Evolutionary conservation across 2,888 invertebrate species (phyloP), one percentile per base, ranked within the genome.

Genomic region (Chrysotoxum bicinctum): DNA sequence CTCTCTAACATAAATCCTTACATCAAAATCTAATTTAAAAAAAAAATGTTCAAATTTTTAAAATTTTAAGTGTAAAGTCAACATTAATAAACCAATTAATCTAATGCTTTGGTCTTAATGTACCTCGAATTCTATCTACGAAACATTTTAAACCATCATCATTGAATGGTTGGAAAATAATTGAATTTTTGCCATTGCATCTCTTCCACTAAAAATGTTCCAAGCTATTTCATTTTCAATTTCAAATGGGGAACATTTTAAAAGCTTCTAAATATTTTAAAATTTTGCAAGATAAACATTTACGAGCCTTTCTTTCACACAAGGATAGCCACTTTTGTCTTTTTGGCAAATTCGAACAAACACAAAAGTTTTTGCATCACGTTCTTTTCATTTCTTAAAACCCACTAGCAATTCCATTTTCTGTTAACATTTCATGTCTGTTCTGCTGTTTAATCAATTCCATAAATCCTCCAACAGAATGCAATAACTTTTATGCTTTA

Each of bases 401-500:
- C 10, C 19, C 19, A 45, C 45, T 9, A 19, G 10, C n/a, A 16
- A 30, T 9, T 54, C 16, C 1, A 54, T 32, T 54, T 32, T 30
- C 10, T 16, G 0, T 32, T 16, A 54, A 54, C 21, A 9, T 58
- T 58, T 21, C 23, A 58, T 12, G 43, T 62, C 43, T 43, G 2
- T 30, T 62, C 6, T 10, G 26, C 37, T 12, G 14, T 37, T 37
- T 30, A 48, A 48, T 35, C 48, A 32, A 64, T 48, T 68, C 3
- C 58, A 35, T 43, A 50, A 48, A 50, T 45, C 32, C 50, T 54
- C 35, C 40, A 62, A 10, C 21, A 7, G 43, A 69, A 69, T 75
- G 62, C 62, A 64, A 64, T 75, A 75, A 48, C 68, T 23, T 30
- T 30, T 19, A 58, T 50, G 12, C 32, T 48, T 12, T 62, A 32